These are phyloP conservation scores for Hylyphantes graminicola DNA, from an alignment of 1,140 invertebrate genomes.

Conservation along the genomic window DNA sequence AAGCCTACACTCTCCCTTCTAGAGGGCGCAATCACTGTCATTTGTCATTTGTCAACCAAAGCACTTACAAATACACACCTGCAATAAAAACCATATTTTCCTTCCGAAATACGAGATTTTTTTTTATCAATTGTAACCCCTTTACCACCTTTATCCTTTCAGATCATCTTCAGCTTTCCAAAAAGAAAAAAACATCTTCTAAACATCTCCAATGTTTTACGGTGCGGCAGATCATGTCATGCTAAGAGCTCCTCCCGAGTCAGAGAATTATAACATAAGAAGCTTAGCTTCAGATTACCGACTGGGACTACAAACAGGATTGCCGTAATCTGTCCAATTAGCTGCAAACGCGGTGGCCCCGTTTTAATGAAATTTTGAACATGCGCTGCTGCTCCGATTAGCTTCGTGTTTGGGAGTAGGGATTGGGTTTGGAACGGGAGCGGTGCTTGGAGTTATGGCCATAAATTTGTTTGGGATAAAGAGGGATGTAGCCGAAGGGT, in stretches of 20 bases:
- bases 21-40: too few relatives aligned
- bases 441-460: not conserved
- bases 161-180: too few relatives aligned
- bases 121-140: too few relatives aligned
- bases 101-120: too few relatives aligned
- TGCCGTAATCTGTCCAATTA: constrained; percentile 57
- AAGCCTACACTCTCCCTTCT: too few relatives aligned
- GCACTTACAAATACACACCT: too few relatives aligned
- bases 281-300: constrained; percentile 50
- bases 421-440: not conserved
- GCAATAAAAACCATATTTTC: too few relatives aligned
- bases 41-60: too few relatives aligned
- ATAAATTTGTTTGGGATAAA: not conserved
- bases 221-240: too few relatives aligned
- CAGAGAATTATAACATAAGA: constrained; percentile 50
- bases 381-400: constrained; percentile 40
- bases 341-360: constrained; percentile 49
- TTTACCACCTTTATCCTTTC: too few relatives aligned
- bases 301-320: constrained; percentile 53
- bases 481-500: not conserved
- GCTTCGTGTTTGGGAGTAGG: not conserved
- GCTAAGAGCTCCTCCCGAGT: not conserved
- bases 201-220: too few relatives aligned
- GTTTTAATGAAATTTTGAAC: constrained; percentile 59
- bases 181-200: too few relatives aligned